Percentiles rank a stretch among this genome's conserved stretches.
Evolutionary conservation across 2,888 invertebrate genomes (phyloP).

Genomic region (Ophion ellenae): DNA sequence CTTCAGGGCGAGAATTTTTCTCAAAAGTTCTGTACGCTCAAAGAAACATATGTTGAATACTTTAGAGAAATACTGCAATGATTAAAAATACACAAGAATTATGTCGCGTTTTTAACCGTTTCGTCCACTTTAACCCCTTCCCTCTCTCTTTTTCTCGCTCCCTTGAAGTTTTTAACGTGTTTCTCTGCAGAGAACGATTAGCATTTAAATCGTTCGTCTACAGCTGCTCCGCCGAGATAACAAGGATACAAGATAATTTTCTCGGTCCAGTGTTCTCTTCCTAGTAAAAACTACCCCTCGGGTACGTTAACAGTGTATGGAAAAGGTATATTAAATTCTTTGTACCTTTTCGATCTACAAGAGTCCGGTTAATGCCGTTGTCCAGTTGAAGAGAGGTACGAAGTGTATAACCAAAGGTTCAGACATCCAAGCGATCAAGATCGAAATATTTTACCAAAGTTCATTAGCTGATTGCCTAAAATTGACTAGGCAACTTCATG

Average conservation of each 20-base stretch:
- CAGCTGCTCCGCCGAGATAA: not conserved
- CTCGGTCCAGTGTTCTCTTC: constrained; percentile 21
- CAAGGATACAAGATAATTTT: constrained; percentile 36
- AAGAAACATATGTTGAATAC: too few species aligned
- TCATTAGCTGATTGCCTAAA: not conserved
- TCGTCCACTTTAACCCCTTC: not conserved
- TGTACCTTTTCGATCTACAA: not conserved
- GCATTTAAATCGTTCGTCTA: constrained; percentile 50
- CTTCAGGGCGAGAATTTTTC: too few species aligned
- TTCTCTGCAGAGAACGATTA: constrained; percentile 33
- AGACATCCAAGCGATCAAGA: not conserved
- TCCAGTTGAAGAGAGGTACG: not conserved
- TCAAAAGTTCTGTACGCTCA: too few species aligned
- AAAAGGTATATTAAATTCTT: constrained; percentile 7
- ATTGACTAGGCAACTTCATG: too few species aligned
- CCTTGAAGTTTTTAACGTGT: constrained; percentile 15
- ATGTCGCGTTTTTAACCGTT: not conserved
- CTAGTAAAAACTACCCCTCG: constrained; percentile 17
- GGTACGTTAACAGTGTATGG: not conserved
- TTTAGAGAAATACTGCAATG: not conserved
- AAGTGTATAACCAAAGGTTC: not conserved
- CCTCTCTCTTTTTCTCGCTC: not conserved
- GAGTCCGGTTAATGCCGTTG: not conserved
- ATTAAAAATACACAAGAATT: constrained; percentile 36
- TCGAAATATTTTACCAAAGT: not conserved